phyloP scores from a whole-genome alignment of 2,797 vertebrate genomes.

The Urocyon cinereoargenteus region DNA sequence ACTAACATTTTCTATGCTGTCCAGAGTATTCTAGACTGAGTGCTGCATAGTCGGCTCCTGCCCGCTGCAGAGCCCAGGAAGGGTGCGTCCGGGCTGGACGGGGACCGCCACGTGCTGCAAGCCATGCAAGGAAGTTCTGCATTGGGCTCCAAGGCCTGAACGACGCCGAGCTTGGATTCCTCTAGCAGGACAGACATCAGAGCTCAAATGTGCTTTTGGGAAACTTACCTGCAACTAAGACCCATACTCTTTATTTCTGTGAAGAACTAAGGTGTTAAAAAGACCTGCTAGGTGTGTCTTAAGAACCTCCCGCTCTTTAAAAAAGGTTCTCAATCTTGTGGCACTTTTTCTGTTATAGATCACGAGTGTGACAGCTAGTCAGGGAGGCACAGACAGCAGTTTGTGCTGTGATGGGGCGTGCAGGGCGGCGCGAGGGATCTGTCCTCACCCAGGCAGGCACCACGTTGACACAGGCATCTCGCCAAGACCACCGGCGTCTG shows the following conservation, averaged over 20 bases:
- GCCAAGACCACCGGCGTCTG: neutral
- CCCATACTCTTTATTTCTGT: neutral
- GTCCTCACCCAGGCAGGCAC: neutral
- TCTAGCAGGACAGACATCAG: neutral
- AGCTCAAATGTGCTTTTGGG: neutral
- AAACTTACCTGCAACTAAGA: neutral
- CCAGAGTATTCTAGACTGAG: neutral
- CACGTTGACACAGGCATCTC: neutral
- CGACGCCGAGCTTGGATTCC: neutral
- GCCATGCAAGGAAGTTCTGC: neutral
- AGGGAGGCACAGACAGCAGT: neutral
- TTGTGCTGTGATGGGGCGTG: neutral
- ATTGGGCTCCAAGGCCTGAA: neutral
- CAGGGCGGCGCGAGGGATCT: neutral
- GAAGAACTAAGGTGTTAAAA: neutral
- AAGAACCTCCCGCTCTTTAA: neutral
- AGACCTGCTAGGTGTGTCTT: neutral
- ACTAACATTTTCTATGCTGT: neutral
- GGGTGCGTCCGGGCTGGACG: neutral
- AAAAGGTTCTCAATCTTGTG: neutral
- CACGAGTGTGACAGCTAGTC: neutral
- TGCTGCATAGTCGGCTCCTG: slow-evolving; percentile 2
- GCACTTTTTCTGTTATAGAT: neutral
- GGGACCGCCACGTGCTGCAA: neutral
- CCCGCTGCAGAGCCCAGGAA: neutral